These are phyloP conservation scores for Zosterops japonicus DNA, from an alignment of 2,113 vertebrate species.

Conservation along the genomic window DNA sequence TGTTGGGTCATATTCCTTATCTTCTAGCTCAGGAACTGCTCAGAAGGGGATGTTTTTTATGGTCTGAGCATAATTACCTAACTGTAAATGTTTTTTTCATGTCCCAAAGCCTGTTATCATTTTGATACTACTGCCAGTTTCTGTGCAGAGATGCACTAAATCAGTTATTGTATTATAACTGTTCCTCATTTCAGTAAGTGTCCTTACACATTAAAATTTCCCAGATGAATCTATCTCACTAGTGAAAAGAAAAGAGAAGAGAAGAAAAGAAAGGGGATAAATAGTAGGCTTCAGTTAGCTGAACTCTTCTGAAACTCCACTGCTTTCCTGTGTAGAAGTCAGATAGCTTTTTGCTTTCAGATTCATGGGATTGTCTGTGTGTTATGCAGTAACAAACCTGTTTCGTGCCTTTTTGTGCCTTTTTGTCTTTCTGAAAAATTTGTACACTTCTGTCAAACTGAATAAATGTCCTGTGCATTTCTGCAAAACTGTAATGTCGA, in stretches of 20 bases:
- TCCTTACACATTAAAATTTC: neutral
- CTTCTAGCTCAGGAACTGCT: neutral
- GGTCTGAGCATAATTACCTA: neutral
- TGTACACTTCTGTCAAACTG: conserved; percentile 28
- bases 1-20: neutral
- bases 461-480: conserved; percentile 56
- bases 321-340: neutral
- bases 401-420: neutral
- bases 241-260: neutral
- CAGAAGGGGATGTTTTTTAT: neutral
- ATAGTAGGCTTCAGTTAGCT: neutral
- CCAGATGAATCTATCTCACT: neutral
- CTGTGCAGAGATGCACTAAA: neutral
- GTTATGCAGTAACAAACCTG: neutral
- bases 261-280: neutral
- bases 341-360: neutral
- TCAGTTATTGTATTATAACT: neutral
- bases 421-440: conserved; percentile 22
- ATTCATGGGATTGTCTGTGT: neutral
- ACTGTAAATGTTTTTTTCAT: neutral
- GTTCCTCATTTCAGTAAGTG: conserved; percentile 1
- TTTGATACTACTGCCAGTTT: conserved; percentile 4
- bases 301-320: neutral
- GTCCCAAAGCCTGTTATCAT: neutral
- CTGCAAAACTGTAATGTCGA: neutral